phyloP scores from a whole-genome alignment of 2,797 vertebrate species.

The Hoplostethus mediterraneus region DNA sequence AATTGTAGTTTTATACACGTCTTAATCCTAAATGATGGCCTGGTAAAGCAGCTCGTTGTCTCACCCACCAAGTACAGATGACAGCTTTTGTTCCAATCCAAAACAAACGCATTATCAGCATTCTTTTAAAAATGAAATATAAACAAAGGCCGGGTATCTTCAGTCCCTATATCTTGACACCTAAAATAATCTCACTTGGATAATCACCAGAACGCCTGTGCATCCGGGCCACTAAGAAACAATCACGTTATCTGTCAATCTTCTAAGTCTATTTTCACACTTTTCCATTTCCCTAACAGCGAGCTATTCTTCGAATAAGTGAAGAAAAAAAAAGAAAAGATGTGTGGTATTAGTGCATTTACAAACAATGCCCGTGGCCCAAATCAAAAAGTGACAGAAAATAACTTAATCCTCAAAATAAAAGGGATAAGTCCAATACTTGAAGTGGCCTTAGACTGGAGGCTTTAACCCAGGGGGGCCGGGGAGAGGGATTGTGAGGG shows the following conservation, averaged over 20 bases:
- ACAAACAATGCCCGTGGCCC: slow-evolving; percentile 83
- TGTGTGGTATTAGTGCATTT: slow-evolving; percentile 64
- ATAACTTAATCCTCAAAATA: slow-evolving; percentile 83
- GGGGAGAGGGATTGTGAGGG: slow-evolving; percentile 50
- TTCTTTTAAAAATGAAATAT: slow-evolving; percentile 49
- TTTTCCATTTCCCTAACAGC: slow-evolving; percentile 53
- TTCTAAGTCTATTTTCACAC: slow-evolving; percentile 76
- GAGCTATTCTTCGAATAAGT: slow-evolving; percentile 50
- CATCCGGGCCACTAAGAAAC: slow-evolving; percentile 68
- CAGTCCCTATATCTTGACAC: slow-evolving; percentile 59
- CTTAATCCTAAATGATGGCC: background rate
- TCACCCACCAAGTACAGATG: slow-evolving; percentile 41
- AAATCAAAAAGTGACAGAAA: slow-evolving; percentile 83
- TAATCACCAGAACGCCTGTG: slow-evolving; percentile 66
- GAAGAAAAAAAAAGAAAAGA: slow-evolving; percentile 37
- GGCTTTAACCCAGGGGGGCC: slow-evolving; percentile 74
- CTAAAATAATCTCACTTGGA: slow-evolving; percentile 67
- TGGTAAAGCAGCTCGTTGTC: background rate
- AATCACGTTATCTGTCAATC: slow-evolving; percentile 77
- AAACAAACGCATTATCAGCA: slow-evolving; percentile 56
- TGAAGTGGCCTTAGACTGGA: slow-evolving; percentile 82
- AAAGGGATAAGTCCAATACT: slow-evolving; percentile 81
- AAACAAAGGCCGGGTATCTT: slow-evolving; percentile 62
- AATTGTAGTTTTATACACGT: background rate
- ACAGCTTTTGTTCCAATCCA: slow-evolving; percentile 37